phyloP scores from a whole-genome alignment of 2,888 invertebrate species.

The Epsilonema sp. region DNA sequence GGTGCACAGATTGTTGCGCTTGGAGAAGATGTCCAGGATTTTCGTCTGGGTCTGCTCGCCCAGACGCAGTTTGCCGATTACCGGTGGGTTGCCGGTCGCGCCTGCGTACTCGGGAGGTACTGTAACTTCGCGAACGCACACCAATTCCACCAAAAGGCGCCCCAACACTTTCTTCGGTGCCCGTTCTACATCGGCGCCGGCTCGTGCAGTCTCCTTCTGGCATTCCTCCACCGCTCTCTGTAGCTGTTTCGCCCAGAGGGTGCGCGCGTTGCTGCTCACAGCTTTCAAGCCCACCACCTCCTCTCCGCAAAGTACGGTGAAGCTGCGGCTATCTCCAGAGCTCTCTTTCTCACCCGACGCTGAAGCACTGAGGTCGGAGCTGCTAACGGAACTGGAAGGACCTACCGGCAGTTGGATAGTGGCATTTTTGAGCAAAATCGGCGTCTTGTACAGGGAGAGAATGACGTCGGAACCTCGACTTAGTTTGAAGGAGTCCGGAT shows the following conservation, averaged over 20 bases:
- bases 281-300: slow-evolving; percentile 12
- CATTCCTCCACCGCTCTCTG: slow-evolving; percentile 11
- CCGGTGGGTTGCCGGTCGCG: too few species aligned
- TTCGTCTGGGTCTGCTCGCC: too few species aligned
- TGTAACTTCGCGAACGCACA: slow-evolving; percentile 2
- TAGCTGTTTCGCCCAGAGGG: slow-evolving; percentile 15
- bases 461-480: slow-evolving; percentile 37
- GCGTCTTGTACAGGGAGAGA: slow-evolving; percentile 50
- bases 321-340: too few species aligned
- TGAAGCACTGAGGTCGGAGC: background rate
- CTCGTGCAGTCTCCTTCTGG: background rate
- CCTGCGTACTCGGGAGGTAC: too few species aligned
- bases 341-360: too few species aligned
- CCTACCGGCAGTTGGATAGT: background rate
- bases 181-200: background rate
- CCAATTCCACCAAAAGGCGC: slow-evolving; percentile 8
- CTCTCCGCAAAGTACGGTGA: background rate
- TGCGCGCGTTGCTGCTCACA: slow-evolving; percentile 12
- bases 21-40: too few species aligned
- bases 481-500: slow-evolving; percentile 37
- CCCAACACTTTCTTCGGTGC: background rate
- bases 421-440: too few species aligned
- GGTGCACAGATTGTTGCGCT: background rate
- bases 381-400: background rate
- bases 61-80: too few species aligned